Conservation (phyloP, 2,113 vertebrate species). For the Ochotona curzoniae region DNA sequence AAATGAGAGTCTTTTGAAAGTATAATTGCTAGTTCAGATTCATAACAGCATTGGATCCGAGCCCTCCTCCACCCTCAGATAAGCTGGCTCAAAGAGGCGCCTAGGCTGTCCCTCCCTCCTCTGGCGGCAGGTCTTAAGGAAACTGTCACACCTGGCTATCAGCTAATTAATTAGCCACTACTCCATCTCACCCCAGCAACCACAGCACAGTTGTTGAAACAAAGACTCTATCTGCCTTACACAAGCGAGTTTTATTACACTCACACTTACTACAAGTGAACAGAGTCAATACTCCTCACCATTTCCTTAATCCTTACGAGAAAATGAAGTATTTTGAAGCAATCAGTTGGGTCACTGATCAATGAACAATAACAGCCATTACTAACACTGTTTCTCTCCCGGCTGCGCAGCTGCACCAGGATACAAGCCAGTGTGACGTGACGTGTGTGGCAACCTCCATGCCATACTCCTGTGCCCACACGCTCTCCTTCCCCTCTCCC, state of each 20-base stretch:
- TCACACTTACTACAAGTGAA: background rate
- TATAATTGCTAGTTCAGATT: background rate
- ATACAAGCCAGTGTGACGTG: background rate
- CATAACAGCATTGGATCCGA: background rate
- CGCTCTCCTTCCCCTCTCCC: background rate
- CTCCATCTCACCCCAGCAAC: background rate
- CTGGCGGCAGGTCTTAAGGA: conserved; percentile 62
- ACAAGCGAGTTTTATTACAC: background rate
- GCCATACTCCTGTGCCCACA: background rate
- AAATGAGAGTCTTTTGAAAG: conserved; percentile 3
- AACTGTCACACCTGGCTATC: conserved; percentile 26
- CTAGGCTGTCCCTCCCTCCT: conserved; percentile 53
- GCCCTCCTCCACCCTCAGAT: background rate
- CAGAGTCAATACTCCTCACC: background rate
- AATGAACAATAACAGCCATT: background rate
- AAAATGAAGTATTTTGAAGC: conserved; percentile 44
- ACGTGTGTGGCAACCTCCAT: background rate
- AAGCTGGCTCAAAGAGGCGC: background rate
- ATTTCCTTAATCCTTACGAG: conserved; percentile 21
- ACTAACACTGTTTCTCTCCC: background rate
- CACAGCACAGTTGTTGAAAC: background rate
- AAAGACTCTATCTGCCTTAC: background rate
- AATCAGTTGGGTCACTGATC: conserved; percentile 52
- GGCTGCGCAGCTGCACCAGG: background rate
- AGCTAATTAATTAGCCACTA: background rate